Percentiles rank a stretch among this genome's conserved stretches.
phyloP scores from a whole-genome alignment of 2,113 vertebrate genomes.

The Cavia porcellus region DNA sequence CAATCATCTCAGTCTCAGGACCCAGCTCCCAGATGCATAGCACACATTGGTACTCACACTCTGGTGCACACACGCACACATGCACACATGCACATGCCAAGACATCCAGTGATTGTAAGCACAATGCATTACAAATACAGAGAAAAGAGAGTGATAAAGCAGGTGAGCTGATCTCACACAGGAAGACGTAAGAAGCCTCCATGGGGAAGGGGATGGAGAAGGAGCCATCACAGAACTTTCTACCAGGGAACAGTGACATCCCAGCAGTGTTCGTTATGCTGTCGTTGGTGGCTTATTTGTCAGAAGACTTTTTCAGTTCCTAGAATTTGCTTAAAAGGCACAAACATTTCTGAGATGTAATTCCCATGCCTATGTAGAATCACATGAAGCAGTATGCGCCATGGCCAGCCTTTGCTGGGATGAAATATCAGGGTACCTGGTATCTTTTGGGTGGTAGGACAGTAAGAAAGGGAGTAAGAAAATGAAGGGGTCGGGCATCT shows the following conservation, averaged over 20 bases:
- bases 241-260: background rate
- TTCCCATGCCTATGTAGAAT: conserved; percentile 6
- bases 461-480: accelerated
- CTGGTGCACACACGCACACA: background rate
- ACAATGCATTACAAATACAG: background rate
- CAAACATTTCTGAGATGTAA: conserved; percentile 14
- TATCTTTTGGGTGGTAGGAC: background rate
- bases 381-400: background rate
- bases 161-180: background rate
- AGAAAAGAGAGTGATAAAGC: background rate
- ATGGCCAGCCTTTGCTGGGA: background rate
- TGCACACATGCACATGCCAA: background rate
- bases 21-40: background rate
- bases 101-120: background rate
- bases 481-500: background rate
- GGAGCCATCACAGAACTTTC: background rate
- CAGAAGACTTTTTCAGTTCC: conserved; percentile 23
- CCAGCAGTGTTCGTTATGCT: background rate
- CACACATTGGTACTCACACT: background rate
- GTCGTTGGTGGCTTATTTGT: background rate
- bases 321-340: conserved; percentile 36
- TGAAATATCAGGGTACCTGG: background rate
- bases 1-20: too few species aligned
- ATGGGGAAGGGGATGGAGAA: background rate
- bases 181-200: background rate